Evolutionary conservation across 1,140 invertebrate species (phyloP).

Genomic region (Caerostris darwini): DNA sequence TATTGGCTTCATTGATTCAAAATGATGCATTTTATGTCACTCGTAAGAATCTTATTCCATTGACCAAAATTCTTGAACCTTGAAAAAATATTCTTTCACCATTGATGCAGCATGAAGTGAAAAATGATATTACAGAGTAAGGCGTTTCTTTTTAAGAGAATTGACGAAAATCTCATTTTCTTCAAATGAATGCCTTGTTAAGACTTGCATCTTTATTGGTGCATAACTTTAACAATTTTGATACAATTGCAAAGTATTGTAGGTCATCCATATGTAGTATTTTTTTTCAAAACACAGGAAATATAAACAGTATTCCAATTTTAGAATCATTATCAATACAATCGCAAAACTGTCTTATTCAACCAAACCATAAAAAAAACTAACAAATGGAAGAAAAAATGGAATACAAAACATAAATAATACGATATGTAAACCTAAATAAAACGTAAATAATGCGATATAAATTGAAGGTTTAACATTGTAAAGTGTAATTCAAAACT

Average conservation of each 20-base stretch:
- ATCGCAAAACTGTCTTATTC: too few relatives aligned
- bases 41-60: neutral
- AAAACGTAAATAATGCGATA: too few relatives aligned
- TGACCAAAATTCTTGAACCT: conserved; percentile 24
- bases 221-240: neutral
- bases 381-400: too few relatives aligned
- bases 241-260: neutral
- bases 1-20: conserved; percentile 32
- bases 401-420: too few relatives aligned
- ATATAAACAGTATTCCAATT: too few relatives aligned
- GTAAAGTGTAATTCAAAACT: too few relatives aligned
- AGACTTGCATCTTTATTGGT: neutral
- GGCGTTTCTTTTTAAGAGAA: conserved; percentile 2
- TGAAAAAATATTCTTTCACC: conserved; percentile 5
- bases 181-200: neutral
- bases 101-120: neutral
- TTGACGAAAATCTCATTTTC: neutral
- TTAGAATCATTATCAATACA: too few relatives aligned
- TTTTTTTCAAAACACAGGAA: too few relatives aligned
- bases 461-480: too few relatives aligned
- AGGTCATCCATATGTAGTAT: neutral
- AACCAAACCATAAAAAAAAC: too few relatives aligned
- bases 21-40: neutral
- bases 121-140: neutral
- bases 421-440: too few relatives aligned